A percentile compares a stretch with the other conserved stretches of the same genome.
Conservation (phyloP, 2,888 invertebrate genomes). For the Coecobrya sp. region DNA sequence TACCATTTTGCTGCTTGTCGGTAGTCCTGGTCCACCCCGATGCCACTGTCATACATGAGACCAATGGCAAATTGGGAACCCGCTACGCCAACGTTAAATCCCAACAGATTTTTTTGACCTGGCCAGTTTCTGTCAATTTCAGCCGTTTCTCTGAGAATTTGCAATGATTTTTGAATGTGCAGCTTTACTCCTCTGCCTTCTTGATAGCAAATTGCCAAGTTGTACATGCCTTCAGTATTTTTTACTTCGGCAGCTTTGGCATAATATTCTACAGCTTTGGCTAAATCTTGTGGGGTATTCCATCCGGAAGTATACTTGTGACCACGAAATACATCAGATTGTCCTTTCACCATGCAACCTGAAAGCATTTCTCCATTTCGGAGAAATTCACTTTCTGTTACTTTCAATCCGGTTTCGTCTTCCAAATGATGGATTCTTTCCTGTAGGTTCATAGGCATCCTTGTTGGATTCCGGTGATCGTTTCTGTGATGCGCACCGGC, state of each 20-base stretch:
- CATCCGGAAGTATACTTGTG: not conserved
- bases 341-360: not conserved
- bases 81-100: slow-evolving; percentile 59
- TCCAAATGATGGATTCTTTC: not conserved
- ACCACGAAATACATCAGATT: not conserved
- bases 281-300: slow-evolving; percentile 18
- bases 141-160: slow-evolving; percentile 1
- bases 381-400: not conserved
- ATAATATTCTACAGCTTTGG: slow-evolving; percentile 70
- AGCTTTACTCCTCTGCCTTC: slow-evolving; percentile 69
- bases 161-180: not conserved
- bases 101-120: not conserved
- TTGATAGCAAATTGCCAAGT: slow-evolving; percentile 44
- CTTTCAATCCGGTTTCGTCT: not conserved
- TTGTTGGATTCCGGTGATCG: slow-evolving; percentile 56
- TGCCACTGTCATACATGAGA: slow-evolving; percentile 29
- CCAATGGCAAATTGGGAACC: slow-evolving; percentile 67
- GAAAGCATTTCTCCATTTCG: no score
- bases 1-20: slow-evolving; percentile 65
- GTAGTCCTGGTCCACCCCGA: slow-evolving; percentile 24
- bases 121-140: not conserved
- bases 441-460: not conserved
- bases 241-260: slow-evolving; percentile 70
- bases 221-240: slow-evolving; percentile 76
- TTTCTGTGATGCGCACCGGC: slow-evolving; percentile 3